These are phyloP conservation scores for Odocoileus virginianus DNA, from an alignment of 2,113 vertebrate genomes.

Conservation along the genomic window DNA sequence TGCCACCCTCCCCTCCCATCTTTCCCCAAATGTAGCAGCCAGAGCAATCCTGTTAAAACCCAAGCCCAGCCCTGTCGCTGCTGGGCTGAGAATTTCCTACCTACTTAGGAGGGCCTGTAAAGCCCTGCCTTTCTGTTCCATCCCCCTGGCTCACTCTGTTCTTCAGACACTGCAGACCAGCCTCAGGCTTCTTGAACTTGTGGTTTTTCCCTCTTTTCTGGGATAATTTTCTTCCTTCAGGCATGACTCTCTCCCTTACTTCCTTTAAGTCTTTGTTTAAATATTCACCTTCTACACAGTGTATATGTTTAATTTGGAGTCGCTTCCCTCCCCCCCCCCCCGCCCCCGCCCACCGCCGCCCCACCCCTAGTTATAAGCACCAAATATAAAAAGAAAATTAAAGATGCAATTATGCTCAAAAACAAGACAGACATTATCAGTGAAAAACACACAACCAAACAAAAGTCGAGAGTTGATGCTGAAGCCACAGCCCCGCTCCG, in stretches of 20 bases:
- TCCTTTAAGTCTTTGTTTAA: not conserved
- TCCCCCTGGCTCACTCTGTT: not conserved
- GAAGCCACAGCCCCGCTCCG: not conserved
- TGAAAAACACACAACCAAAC: not conserved
- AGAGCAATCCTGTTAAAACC: not conserved
- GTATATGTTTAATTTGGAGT: constrained; percentile 18
- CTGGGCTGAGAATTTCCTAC: not conserved
- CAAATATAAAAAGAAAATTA: constrained; percentile 42
- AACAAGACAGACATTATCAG: not conserved
- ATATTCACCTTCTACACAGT: not conserved
- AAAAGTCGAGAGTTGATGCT: not conserved
- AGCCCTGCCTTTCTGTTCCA: not conserved
- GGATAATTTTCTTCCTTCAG: not conserved
- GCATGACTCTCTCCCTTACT: not conserved
- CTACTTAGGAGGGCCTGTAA: not conserved
- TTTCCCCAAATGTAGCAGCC: not conserved
- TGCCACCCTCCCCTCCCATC: not conserved
- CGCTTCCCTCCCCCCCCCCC: not conserved
- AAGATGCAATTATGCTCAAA: constrained; percentile 18
- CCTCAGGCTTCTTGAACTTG: not conserved
- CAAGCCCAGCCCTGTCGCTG: not conserved
- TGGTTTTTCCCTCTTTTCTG: not conserved
- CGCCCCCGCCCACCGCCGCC: too few species aligned
- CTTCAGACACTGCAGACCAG: not conserved
- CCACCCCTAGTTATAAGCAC: not conserved